A percentile compares a stretch with the other conserved stretches of the same genome.
phyloP scores from a whole-genome alignment of 2,797 vertebrate species.

The Diplodus sargus region DNA sequence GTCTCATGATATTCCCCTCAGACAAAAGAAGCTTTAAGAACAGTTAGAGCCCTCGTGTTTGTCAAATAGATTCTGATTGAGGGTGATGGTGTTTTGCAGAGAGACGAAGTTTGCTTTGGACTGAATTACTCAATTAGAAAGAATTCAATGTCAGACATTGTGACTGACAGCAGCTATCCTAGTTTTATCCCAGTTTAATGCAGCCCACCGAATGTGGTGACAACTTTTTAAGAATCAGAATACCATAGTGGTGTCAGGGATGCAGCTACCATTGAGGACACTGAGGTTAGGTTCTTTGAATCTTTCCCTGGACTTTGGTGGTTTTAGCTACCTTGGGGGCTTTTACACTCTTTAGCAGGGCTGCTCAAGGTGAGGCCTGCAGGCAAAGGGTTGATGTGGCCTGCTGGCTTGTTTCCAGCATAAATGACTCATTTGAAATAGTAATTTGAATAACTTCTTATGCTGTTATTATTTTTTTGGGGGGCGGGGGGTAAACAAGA shows the following conservation, averaged over 20 bases:
- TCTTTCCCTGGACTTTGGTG: background rate
- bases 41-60: background rate
- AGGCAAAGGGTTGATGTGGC: no score
- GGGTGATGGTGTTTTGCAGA: background rate
- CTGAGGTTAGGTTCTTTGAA: rapidly evolving
- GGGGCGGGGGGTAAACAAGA: no score
- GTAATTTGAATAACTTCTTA: no score
- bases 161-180: conserved; percentile 1
- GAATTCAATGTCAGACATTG: background rate
- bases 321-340: background rate
- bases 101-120: background rate
- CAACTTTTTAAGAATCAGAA: background rate
- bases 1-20: conserved; percentile 28
- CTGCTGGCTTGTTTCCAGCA: no score
- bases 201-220: background rate
- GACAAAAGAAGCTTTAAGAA: conserved; percentile 29
- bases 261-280: background rate
- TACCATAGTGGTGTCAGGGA: background rate
- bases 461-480: no score
- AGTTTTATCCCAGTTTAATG: background rate
- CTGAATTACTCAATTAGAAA: background rate
- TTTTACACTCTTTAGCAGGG: background rate
- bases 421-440: no score
- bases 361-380: no score
- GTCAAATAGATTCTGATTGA: background rate